These are phyloP conservation scores for Campylomormyrus tamandua DNA, from an alignment of 2,113 vertebrate genomes.

Conservation along the genomic window DNA sequence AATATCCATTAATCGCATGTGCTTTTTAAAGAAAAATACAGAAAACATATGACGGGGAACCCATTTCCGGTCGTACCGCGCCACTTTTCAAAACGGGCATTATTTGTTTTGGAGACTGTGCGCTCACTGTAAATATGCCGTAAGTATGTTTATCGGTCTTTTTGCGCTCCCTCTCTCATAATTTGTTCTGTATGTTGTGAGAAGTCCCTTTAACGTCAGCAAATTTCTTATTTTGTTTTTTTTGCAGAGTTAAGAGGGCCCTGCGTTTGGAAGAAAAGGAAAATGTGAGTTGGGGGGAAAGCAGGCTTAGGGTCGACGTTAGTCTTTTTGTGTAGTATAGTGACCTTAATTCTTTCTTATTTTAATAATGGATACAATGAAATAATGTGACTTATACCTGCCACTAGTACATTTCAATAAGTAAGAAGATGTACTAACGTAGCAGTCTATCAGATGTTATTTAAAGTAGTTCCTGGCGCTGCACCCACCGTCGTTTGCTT, in stretches of 20 bases:
- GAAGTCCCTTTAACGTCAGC: too few relatives aligned
- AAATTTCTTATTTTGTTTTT: conserved; percentile 25
- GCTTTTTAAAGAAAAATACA: not conserved
- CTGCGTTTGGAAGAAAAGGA: conserved; percentile 52
- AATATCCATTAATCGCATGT: not conserved
- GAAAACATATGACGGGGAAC: conserved; percentile 16
- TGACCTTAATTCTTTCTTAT: not conserved
- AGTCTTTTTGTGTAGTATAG: not conserved
- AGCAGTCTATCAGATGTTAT: not conserved
- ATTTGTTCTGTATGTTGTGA: not conserved
- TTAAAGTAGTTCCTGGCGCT: not conserved
- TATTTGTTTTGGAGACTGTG: not conserved
- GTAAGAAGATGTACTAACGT: not conserved
- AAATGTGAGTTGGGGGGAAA: conserved; percentile 57
- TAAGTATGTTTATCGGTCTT: not conserved
- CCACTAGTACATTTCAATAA: not conserved
- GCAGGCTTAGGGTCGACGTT: not conserved
- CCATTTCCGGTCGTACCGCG: conserved; percentile 36
- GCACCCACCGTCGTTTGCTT: not conserved
- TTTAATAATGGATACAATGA: not conserved
- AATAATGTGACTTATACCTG: not conserved
- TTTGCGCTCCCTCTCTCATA: not conserved
- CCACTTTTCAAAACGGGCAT: conserved; percentile 29
- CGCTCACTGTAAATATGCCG: not conserved
- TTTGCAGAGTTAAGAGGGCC: conserved; percentile 65